Evolutionary conservation across 1,140 invertebrate species (phyloP).

Genomic region (Probaryconus sp.): DNA sequence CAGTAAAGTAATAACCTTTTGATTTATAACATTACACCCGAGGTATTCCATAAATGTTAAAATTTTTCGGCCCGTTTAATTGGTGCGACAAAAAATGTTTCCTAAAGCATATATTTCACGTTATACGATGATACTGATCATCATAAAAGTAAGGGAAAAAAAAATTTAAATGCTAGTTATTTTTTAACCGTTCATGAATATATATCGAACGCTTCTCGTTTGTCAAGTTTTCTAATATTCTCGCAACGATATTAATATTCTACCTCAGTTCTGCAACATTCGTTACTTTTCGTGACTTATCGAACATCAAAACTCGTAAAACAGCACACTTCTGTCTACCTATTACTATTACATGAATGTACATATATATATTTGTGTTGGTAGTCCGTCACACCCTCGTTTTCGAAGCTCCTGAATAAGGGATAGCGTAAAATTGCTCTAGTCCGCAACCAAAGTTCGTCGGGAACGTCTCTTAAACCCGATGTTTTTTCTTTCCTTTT

Average conservation of each 20-base stretch:
- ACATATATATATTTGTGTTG: conserved; percentile 16
- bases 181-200: neutral
- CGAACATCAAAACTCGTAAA: conserved; percentile 57
- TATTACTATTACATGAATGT: conserved; percentile 45
- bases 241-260: conserved; percentile 26
- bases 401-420: conserved; percentile 56
- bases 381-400: conserved; percentile 57
- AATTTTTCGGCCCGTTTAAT: no score
- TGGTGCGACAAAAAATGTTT: no score
- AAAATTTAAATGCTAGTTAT: no score
- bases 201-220: neutral
- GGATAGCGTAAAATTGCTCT: conserved; percentile 53
- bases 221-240: conserved; percentile 17
- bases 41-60: no score
- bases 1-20: no score
- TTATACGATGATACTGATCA: no score
- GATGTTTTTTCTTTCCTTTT: neutral
- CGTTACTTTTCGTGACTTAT: conserved; percentile 56
- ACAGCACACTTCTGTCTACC: conserved; percentile 44
- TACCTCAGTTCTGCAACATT: conserved; percentile 29
- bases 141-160: no score
- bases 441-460: conserved; percentile 40
- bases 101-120: no score
- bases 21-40: no score
- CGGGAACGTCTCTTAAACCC: conserved; percentile 13